Evolutionary conservation across 2,797 vertebrate species (phyloP).

Genomic region (Pipistrellus nathusii): DNA sequence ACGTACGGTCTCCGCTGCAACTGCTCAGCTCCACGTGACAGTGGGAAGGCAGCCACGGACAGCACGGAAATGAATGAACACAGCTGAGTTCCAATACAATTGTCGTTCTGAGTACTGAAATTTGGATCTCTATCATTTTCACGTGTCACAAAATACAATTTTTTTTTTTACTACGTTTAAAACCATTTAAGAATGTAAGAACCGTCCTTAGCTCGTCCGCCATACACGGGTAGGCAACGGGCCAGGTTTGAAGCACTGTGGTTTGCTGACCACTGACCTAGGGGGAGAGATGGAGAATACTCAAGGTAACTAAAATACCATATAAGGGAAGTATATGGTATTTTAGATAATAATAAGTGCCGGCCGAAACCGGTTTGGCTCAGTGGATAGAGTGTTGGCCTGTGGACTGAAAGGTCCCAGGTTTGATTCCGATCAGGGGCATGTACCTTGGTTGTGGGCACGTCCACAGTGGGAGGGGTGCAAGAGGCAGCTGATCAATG

Average conservation of each 20-base stretch:
- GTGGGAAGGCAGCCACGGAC: fast-evolving
- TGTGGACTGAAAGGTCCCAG: too few species aligned
- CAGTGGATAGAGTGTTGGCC: too few species aligned
- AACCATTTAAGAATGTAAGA: background rate
- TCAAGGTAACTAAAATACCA: background rate
- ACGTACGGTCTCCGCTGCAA: fast-evolving
- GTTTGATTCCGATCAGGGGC: too few species aligned
- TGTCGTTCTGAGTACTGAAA: background rate
- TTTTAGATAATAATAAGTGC: background rate
- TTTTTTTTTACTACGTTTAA: background rate
- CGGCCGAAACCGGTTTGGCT: too few species aligned
- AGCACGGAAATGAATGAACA: fast-evolving
- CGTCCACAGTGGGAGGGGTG: too few species aligned
- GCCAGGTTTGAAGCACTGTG: background rate
- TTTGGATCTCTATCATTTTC: background rate
- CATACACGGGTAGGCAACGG: fast-evolving
- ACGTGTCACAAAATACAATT: background rate
- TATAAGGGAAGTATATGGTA: background rate
- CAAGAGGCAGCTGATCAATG: too few species aligned
- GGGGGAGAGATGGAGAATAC: background rate
- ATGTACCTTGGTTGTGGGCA: too few species aligned
- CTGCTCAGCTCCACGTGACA: fast-evolving
- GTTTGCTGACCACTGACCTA: background rate
- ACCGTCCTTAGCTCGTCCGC: background rate
- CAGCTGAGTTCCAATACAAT: background rate